Conservation (phyloP, 1,140 invertebrate species). For the Microplitis demolitor region DNA sequence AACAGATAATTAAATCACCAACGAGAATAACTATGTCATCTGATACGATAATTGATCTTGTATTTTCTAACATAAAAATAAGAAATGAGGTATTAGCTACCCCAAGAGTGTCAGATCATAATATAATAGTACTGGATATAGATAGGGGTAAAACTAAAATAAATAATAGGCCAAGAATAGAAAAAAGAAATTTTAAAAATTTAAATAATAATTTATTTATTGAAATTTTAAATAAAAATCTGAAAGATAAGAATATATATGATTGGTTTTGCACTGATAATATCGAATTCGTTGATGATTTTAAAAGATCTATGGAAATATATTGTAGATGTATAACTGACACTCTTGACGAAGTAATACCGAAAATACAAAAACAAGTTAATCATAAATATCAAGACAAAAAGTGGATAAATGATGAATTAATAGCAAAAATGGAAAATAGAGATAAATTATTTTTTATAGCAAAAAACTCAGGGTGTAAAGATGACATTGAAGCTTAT, state of each 20-base stretch:
- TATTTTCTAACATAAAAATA: conserved; percentile 12
- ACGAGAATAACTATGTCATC: conserved; percentile 10
- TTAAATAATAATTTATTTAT: background rate
- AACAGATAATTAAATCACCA: conserved; percentile 5
- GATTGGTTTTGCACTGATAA: background rate
- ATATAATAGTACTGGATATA: background rate
- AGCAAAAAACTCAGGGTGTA: background rate
- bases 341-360: background rate
- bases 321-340: too few relatives aligned
- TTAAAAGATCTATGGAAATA: too few relatives aligned
- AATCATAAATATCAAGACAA: background rate
- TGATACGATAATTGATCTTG: conserved; percentile 11
- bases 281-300: background rate
- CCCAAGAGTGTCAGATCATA: conserved; percentile 18
- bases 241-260: background rate
- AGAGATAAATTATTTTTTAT: background rate
- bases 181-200: background rate
- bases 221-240: background rate
- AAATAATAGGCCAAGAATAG: background rate
- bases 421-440: background rate
- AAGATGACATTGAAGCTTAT: background rate
- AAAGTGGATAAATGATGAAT: background rate
- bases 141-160: background rate
- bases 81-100: background rate
- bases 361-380: background rate